Evolutionary conservation across 2,888 invertebrate genomes (phyloP).

Genomic region (Limnephilus marmoratus): DNA sequence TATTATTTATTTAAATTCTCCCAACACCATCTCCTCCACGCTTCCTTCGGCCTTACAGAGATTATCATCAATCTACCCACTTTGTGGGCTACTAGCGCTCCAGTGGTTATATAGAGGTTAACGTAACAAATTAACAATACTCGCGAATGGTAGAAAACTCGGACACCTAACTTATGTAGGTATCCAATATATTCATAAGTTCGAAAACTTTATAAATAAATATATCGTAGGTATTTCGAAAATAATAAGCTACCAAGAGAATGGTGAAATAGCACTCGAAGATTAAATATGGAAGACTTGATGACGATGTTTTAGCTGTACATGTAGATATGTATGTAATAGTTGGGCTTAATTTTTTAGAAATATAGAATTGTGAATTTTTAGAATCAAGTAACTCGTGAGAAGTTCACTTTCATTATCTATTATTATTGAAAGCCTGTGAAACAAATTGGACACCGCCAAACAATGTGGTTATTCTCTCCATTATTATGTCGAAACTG

Average conservation of each 20-base stretch:
- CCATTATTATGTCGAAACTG: slow-evolving; percentile 17
- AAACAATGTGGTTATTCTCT: slow-evolving; percentile 35
- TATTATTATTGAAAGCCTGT: not conserved
- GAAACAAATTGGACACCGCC: not conserved
- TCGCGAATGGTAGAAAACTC: too few species aligned
- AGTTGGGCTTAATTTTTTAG: not conserved
- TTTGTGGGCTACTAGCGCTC: too few species aligned
- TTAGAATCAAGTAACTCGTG: slow-evolving; percentile 7
- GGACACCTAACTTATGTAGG: too few species aligned
- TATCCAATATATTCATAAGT: too few species aligned
- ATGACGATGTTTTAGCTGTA: not conserved
- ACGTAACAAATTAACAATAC: too few species aligned
- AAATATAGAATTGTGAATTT: not conserved
- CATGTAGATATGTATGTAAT: not conserved
- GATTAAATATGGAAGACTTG: not conserved
- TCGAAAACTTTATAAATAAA: too few species aligned
- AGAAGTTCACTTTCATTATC: slow-evolving; percentile 41
- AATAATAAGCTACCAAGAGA: too few species aligned
- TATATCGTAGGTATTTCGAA: too few species aligned
- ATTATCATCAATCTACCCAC: not conserved
- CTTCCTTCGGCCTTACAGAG: too few species aligned
- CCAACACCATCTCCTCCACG: too few species aligned
- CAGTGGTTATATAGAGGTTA: too few species aligned
- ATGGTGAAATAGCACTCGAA: not conserved
- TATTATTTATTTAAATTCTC: too few species aligned